These are phyloP conservation scores for Ridgeia piscesae DNA, from an alignment of 1,140 invertebrate genomes.

Conservation along the genomic window DNA sequence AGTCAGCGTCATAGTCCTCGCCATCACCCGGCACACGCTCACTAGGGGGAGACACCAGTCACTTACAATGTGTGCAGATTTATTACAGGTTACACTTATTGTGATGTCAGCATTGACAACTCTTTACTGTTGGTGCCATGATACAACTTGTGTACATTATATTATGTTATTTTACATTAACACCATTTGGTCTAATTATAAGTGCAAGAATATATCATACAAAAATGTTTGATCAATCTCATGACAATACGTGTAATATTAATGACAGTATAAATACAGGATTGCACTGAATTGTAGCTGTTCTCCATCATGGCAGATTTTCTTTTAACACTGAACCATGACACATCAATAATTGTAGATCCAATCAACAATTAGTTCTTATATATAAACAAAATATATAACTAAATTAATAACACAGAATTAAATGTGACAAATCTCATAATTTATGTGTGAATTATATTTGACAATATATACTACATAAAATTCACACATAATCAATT, in stretches of 20 bases:
- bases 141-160: too few species aligned
- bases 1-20: constrained; percentile 24
- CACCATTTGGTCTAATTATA: not conserved
- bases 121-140: not conserved
- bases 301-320: too few species aligned
- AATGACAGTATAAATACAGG: not conserved
- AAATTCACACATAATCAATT: too few species aligned
- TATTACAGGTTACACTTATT: not conserved
- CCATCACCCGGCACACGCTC: constrained; percentile 19
- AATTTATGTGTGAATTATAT: too few species aligned
- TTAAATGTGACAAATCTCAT: too few species aligned
- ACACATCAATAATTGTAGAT: not conserved
- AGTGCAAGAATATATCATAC: not conserved
- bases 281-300: too few species aligned
- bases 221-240: not conserved
- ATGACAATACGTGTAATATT: not conserved
- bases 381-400: not conserved
- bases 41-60: not conserved
- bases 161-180: too few species aligned
- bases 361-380: not conserved
- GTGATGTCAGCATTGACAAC: not conserved
- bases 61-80: not conserved
- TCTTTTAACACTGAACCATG: too few species aligned
- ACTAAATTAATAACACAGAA: too few species aligned
- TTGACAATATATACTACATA: too few species aligned